These are phyloP conservation scores for Trissonchulus sp. DNA, from an alignment of 2,888 invertebrate genomes.

Conservation along the genomic window DNA sequence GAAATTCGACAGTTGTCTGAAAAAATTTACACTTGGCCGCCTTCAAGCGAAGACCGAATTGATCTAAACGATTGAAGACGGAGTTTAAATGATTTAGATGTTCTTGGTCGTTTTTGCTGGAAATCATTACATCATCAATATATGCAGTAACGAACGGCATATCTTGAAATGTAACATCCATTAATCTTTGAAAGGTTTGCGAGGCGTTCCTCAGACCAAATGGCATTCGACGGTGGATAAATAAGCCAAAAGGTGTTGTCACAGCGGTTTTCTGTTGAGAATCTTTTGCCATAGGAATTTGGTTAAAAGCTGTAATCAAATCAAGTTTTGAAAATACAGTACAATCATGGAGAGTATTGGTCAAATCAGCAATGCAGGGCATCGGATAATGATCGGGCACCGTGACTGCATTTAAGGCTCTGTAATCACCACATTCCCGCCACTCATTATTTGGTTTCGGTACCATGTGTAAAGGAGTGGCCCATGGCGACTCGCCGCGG, in stretches of 20 bases:
- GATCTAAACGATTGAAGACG: conserved; percentile 1
- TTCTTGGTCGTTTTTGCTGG: conserved; percentile 4
- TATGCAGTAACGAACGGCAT: conserved; percentile 14
- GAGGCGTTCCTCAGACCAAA: conserved; percentile 37
- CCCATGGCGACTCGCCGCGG: conserved; percentile 22
- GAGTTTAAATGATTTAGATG: background rate
- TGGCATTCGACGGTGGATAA: conserved; percentile 35
- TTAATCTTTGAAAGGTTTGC: conserved; percentile 36
- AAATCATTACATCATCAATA: conserved; percentile 14
- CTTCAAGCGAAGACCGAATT: conserved; percentile 3
- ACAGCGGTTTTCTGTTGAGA: conserved; percentile 34
- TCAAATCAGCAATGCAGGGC: conserved; percentile 28
- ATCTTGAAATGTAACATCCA: conserved; percentile 11
- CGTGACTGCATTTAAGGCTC: conserved; percentile 24
- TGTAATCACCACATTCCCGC: conserved; percentile 27
- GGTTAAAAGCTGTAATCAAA: conserved; percentile 27
- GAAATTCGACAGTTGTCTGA: conserved; percentile 6
- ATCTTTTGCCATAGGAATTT: conserved; percentile 29
- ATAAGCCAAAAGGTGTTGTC: conserved; percentile 34
- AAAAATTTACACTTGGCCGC: conserved; percentile 13
- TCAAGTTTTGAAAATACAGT: conserved; percentile 31
- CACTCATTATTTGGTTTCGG: conserved; percentile 14
- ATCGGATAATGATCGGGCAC: conserved; percentile 25
- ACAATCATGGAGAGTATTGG: conserved; percentile 15
- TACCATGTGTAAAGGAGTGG: conserved; percentile 17